Evolutionary conservation across 2,888 invertebrate genomes (phyloP).

Genomic region (Lasioglossum pauxillum): DNA sequence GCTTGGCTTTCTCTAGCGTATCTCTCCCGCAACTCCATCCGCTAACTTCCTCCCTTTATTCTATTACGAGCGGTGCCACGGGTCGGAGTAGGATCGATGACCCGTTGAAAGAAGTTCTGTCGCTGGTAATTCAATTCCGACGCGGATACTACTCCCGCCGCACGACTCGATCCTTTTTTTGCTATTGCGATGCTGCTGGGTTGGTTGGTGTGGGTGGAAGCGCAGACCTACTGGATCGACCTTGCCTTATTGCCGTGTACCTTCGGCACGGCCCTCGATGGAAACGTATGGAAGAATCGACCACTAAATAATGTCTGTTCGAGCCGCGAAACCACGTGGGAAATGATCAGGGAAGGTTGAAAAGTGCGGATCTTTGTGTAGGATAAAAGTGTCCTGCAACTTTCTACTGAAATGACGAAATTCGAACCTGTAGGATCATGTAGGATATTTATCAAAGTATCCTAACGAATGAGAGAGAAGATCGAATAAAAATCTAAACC

Average conservation of each 20-base stretch:
- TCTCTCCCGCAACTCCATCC: background rate
- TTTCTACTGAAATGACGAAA: too few species aligned
- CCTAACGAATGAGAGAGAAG: too few species aligned
- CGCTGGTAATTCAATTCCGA: slow-evolving; percentile 11
- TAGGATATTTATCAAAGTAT: too few species aligned
- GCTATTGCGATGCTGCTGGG: background rate
- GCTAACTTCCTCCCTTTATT: background rate
- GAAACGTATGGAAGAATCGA: background rate
- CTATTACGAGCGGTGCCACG: background rate
- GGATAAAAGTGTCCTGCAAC: background rate
- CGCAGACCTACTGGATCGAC: background rate
- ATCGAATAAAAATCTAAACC: too few species aligned
- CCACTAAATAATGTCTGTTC: background rate
- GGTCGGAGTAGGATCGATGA: background rate
- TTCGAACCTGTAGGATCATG: too few species aligned
- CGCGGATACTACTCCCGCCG: too few species aligned
- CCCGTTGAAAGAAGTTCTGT: background rate
- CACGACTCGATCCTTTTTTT: background rate
- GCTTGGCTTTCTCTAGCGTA: too few species aligned
- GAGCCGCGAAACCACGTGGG: background rate
- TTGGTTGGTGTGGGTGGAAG: background rate
- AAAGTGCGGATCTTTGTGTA: background rate
- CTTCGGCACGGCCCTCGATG: background rate
- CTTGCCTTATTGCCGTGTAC: background rate
- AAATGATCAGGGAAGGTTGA: background rate